Percentiles rank a stretch among this genome's conserved stretches.
Evolutionary conservation across 2,113 vertebrate species (phyloP).

Genomic region (Vidua chalybeata): DNA sequence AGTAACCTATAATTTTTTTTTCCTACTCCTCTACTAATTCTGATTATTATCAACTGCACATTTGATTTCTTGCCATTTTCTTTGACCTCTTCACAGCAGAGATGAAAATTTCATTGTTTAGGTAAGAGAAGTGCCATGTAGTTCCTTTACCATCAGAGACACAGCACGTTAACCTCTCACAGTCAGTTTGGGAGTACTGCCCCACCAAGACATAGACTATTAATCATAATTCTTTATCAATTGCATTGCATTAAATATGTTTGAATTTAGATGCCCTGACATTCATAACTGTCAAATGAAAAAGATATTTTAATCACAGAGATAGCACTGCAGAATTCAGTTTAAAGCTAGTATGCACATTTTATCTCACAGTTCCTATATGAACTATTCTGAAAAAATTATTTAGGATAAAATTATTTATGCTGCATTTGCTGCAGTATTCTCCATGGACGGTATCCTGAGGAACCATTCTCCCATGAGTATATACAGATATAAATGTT

Average conservation of each 20-base stretch:
- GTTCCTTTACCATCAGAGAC: not conserved
- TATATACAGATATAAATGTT: not conserved
- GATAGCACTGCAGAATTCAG: not conserved
- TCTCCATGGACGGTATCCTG: not conserved
- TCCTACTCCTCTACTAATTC: slow-evolving; percentile 51
- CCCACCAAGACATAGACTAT: not conserved
- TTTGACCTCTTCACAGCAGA: slow-evolving; percentile 37
- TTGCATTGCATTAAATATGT: not conserved
- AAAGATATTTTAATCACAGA: not conserved
- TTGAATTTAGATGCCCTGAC: not conserved
- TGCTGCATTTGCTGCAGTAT: not conserved
- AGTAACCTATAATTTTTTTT: slow-evolving; percentile 75
- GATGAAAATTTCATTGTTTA: slow-evolving; percentile 21
- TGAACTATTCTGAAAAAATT: not conserved
- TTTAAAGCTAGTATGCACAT: not conserved
- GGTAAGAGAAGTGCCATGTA: slow-evolving; percentile 8
- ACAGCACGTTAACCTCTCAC: slow-evolving; percentile 8
- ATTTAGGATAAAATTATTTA: not conserved
- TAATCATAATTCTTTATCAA: slow-evolving; percentile 33
- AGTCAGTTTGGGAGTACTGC: not conserved
- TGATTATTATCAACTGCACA: slow-evolving; percentile 52
- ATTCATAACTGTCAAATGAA: not conserved
- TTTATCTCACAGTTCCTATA: not conserved
- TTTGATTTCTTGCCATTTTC: slow-evolving; percentile 65
- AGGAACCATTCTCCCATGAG: accelerated